Evolutionary conservation across 2,797 vertebrate species (phyloP).

Genomic region (Artibeus lituratus): DNA sequence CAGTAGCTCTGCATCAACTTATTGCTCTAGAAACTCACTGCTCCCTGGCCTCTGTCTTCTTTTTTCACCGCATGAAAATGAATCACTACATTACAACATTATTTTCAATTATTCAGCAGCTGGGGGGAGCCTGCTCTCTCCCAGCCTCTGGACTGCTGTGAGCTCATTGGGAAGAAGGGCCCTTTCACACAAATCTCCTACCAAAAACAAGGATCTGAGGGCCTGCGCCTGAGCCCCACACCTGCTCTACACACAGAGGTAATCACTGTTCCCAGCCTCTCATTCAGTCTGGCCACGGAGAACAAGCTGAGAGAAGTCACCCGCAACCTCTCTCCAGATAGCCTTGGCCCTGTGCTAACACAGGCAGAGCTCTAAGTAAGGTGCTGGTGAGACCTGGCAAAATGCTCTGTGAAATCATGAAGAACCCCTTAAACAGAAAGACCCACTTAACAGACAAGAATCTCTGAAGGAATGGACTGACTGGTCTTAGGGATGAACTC

Average conservation of each 20-base stretch:
- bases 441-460: background rate
- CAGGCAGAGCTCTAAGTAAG: background rate
- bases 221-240: background rate
- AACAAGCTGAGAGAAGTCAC: background rate
- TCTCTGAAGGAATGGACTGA: background rate
- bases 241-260: background rate
- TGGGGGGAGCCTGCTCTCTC: background rate
- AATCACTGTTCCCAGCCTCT: background rate
- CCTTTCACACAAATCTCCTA: background rate
- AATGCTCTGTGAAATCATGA: background rate
- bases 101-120: background rate
- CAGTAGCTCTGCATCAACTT: background rate
- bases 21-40: background rate
- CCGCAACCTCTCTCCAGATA: background rate
- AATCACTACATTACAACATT: background rate
- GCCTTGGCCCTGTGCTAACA: background rate
- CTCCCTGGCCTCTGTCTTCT: background rate
- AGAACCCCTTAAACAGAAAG: background rate
- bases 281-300: background rate
- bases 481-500: background rate
- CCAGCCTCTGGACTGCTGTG: background rate
- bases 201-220: background rate
- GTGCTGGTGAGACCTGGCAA: background rate
- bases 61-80: background rate
- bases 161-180: background rate